phyloP scores from a whole-genome alignment of 1,140 invertebrate species.

The Drosophila sulfurigaster region DNA sequence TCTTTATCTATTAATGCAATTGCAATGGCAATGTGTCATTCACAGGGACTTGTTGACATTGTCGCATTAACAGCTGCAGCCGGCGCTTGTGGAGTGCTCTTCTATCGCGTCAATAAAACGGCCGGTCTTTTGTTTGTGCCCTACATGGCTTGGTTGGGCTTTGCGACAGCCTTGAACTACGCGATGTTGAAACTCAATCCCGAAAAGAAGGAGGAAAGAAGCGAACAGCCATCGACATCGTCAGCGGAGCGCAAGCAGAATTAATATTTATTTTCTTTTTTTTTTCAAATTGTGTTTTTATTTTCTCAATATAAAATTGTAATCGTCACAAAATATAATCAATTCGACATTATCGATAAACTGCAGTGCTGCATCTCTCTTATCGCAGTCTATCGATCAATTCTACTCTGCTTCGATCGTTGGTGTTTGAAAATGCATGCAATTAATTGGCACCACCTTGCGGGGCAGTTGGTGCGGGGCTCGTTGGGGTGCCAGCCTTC shows the following conservation, averaged over 20 bases:
- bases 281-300: slow-evolving; percentile 39
- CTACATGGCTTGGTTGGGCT: slow-evolving; percentile 91
- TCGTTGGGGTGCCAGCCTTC: slow-evolving; percentile 56
- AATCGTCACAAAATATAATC: slow-evolving; percentile 36
- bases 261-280: slow-evolving; percentile 33
- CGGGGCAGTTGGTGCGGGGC: slow-evolving; percentile 23
- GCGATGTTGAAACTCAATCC: slow-evolving; percentile 72
- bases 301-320: slow-evolving; percentile 42
- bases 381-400: slow-evolving; percentile 1
- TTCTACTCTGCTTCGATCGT: slow-evolving; percentile 13
- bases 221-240: background rate
- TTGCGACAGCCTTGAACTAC: slow-evolving; percentile 86
- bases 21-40: background rate
- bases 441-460: slow-evolving; percentile 51
- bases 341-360: slow-evolving; percentile 35
- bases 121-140: slow-evolving; percentile 91
- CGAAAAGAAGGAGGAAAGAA: slow-evolving; percentile 15
- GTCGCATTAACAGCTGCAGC: slow-evolving; percentile 88
- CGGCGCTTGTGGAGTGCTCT: slow-evolving; percentile 88
- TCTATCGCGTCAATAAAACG: slow-evolving; percentile 88
- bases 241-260: slow-evolving; percentile 35
- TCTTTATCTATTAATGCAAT: slow-evolving; percentile 33
- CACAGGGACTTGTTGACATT: slow-evolving; percentile 88
- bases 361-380: slow-evolving; percentile 3
- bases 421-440: slow-evolving; percentile 61